Conservation (phyloP, 2,113 vertebrate species). For the Forbesichthys papilliferus region DNA sequence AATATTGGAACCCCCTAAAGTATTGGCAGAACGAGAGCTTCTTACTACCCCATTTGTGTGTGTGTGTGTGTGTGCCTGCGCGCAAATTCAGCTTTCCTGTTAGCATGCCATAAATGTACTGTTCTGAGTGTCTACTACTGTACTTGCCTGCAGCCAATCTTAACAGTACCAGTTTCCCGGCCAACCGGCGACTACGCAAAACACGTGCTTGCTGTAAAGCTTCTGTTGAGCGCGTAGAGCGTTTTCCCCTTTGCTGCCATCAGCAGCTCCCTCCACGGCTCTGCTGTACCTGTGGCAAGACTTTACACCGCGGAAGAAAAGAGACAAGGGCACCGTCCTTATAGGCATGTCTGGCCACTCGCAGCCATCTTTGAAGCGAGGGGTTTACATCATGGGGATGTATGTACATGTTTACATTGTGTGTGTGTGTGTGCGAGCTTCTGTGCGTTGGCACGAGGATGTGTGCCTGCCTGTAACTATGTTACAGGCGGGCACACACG, state of each 20-base stretch:
- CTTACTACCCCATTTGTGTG: constrained; percentile 16
- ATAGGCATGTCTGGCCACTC: background rate
- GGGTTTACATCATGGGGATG: no score
- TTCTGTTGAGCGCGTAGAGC: constrained; percentile 15
- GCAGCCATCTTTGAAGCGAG: no score
- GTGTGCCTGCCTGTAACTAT: no score
- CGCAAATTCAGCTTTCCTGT: background rate
- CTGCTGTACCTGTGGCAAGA: constrained; percentile 11
- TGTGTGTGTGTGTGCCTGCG: background rate
- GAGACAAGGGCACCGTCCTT: no score
- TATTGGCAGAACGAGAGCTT: constrained; percentile 51
- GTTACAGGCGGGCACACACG: no score
- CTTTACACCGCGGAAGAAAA: background rate
- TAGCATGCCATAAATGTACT: background rate
- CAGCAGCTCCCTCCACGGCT: constrained; percentile 31
- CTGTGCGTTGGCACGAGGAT: background rate
- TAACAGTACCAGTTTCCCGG: constrained; percentile 27
- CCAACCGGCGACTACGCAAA: constrained; percentile 28
- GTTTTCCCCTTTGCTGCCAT: constrained; percentile 34
- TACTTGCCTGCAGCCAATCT: constrained; percentile 5
- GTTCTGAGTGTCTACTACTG: constrained; percentile 11
- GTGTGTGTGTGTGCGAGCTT: background rate
- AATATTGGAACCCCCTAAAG: constrained; percentile 52
- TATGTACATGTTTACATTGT: background rate
- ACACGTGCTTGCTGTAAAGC: constrained; percentile 38